phyloP scores from a whole-genome alignment of 2,113 vertebrate genomes.

The Bambusicola thoracicus region DNA sequence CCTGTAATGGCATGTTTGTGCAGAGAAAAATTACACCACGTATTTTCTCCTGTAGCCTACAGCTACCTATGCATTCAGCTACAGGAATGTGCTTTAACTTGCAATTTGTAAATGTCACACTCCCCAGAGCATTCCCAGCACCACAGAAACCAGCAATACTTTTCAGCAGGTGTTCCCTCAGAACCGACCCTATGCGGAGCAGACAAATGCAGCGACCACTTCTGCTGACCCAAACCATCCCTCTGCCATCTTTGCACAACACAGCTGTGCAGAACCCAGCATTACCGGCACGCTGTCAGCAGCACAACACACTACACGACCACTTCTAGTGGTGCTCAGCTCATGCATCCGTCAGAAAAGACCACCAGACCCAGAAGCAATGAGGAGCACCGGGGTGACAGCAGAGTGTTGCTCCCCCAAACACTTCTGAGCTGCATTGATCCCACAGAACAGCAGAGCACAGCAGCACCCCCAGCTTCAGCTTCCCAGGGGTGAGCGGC shows the following conservation, averaged over 20 bases:
- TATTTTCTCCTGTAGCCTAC: too few species aligned
- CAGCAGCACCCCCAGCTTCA: neutral
- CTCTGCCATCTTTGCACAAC: fast-evolving
- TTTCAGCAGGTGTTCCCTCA: neutral
- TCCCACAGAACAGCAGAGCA: fast-evolving
- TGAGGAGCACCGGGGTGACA: neutral
- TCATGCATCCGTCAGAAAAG: too few species aligned
- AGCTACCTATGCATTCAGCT: neutral
- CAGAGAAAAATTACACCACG: fast-evolving
- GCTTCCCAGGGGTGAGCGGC: fast-evolving
- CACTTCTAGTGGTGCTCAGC: neutral
- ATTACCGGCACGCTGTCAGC: fast-evolving
- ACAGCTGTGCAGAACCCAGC: neutral
- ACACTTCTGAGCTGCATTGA: fast-evolving
- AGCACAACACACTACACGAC: fast-evolving
- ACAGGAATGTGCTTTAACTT: neutral
- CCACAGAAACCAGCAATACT: neutral
- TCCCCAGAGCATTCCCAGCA: neutral
- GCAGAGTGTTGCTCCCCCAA: neutral
- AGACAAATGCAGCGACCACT: fast-evolving
- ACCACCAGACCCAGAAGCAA: neutral
- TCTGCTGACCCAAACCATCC: neutral
- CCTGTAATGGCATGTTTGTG: fast-evolving
- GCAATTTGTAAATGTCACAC: neutral
- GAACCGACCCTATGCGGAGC: neutral